These are phyloP conservation scores for Tapirus terrestris DNA, from an alignment of 2,113 vertebrate genomes.

Conservation along the genomic window DNA sequence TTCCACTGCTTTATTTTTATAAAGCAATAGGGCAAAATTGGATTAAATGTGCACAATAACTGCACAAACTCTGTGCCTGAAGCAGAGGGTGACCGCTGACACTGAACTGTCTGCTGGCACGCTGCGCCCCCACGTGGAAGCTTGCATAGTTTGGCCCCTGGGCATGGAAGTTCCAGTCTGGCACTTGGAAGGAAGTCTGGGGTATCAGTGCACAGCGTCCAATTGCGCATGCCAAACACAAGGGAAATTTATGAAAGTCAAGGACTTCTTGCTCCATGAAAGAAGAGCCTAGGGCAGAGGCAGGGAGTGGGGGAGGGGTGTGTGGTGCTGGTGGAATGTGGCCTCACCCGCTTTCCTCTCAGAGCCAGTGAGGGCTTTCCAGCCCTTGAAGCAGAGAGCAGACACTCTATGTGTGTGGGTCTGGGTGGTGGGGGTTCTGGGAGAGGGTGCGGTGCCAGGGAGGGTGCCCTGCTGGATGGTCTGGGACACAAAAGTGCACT, in stretches of 20 bases:
- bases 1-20: not conserved
- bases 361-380: not conserved
- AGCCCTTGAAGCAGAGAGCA: not conserved
- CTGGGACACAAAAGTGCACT: not conserved
- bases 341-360: not conserved
- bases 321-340: not conserved
- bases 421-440: not conserved
- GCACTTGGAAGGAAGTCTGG: not conserved
- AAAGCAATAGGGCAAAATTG: not conserved
- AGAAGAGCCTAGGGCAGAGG: not conserved
- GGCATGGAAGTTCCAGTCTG: not conserved
- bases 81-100: not conserved
- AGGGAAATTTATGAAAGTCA: not conserved
- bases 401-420: not conserved
- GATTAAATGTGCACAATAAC: not conserved
- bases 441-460: not conserved
- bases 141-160: not conserved
- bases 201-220: not conserved
- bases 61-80: not conserved
- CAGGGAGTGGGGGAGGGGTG: too few relatives aligned
- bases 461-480: not conserved
- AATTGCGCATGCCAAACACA: not conserved
- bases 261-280: not conserved
- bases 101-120: fast-evolving
- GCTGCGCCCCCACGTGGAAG: not conserved